Evolutionary conservation across 2,113 vertebrate genomes (phyloP).

Genomic region (Thymallus thymallus): DNA sequence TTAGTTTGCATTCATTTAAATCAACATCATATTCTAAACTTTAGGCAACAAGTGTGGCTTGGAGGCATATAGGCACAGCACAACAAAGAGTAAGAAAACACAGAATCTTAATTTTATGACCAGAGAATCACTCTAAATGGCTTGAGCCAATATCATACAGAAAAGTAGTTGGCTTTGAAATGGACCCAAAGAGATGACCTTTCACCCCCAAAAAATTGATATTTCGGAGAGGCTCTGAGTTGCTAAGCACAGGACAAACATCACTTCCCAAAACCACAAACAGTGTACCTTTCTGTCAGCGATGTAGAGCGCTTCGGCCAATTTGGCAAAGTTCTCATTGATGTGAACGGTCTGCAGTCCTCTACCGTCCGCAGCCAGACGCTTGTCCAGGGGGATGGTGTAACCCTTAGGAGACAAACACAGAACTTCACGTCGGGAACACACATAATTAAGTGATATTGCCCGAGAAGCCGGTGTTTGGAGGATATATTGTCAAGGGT

Average conservation of each 20-base stretch:
- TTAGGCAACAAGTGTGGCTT: no score
- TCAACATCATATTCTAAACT: no score
- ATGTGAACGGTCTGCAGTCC: constrained; percentile 97
- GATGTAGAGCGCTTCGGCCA: constrained; percentile 96
- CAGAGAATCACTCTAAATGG: no score
- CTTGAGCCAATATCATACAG: no score
- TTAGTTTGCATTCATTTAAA: neutral
- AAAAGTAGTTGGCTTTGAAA: no score
- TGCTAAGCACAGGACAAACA: neutral
- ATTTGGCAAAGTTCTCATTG: constrained; percentile 97
- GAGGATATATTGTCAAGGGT: no score
- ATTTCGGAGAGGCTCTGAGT: neutral
- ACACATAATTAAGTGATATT: no score
- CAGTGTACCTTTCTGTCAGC: constrained; percentile 92
- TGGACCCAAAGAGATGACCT: no score
- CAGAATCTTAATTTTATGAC: no score
- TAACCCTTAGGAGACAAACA: constrained; percentile 83
- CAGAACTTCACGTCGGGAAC: neutral
- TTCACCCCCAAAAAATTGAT: neutral
- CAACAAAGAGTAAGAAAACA: no score
- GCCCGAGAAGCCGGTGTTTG: no score
- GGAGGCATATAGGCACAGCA: no score
- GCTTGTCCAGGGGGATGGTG: constrained; percentile 96
- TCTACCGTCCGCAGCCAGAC: constrained; percentile 93
- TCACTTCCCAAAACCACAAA: neutral